Evolutionary conservation across 1,140 invertebrate species (phyloP), one percentile per base, ranked within the genome.

Genomic region (Telenomus remus): DNA sequence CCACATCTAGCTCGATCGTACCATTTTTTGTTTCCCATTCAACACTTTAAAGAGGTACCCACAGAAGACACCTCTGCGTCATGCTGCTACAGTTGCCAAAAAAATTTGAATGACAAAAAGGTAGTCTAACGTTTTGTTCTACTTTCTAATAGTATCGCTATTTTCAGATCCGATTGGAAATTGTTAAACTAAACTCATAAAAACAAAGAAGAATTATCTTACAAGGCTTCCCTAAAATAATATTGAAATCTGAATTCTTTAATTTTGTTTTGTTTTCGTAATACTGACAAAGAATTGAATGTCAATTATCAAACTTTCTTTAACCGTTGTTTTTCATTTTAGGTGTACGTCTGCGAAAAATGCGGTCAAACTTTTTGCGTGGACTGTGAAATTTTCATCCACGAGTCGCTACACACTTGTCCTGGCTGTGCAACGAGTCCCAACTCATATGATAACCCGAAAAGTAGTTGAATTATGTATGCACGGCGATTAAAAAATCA

Each of bases 1-100:
- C 97, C 97, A 11, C 98, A 99, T 90, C 90, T 99, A 39, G 97
- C 98, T 7, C 91, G 97, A 65, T 98, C 97, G 0, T 99, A 98
- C 88, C 97, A 98, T 87, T 97, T 99, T 89, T 89, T 99, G 54
- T 98, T 98, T 88, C 97, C 97, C 4, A 93, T 98, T 7, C 91
- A 94, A 49, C 89, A 94, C 56, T 99, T 95, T 82, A 91, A 91
- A 78, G 96, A 98, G 89, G 49, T 91, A 13, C 51, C 81, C 5
- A 89, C 89, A 61, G 89, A 91, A 27, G 85, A 89, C 44, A 51
- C 59, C 59, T 49, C 77, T 65, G 66, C 91, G 89, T 85, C 12
- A 78, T 49, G 85, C 50, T 95, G 94, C 83, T 95, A 92, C 84
- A 91, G 90, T 42, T 95, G 94, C 80, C 90, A 93, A 60, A 94